Conservation (phyloP, 2,113 vertebrate genomes). For the Quiscalus mexicanus region DNA sequence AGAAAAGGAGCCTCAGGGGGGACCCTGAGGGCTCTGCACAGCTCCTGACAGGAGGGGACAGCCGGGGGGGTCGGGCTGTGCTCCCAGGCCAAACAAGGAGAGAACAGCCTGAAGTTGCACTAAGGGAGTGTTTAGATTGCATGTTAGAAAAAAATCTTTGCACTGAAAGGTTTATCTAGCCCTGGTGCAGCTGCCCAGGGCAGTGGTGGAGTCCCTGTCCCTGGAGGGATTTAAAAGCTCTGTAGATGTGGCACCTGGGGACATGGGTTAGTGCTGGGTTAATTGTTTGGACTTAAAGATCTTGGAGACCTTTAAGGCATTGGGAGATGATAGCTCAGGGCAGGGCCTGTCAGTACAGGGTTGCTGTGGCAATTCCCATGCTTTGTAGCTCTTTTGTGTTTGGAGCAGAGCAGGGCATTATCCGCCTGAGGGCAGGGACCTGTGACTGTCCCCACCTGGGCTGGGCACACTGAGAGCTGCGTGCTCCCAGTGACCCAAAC, state of each 20-base stretch:
- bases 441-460: not conserved
- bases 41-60: not conserved
- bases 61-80: fast-evolving
- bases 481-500: not conserved
- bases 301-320: not conserved
- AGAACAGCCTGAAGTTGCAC: not conserved
- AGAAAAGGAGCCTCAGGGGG: not conserved
- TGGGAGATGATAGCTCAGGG: fast-evolving
- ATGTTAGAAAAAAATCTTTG: not conserved
- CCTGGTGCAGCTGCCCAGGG: not conserved
- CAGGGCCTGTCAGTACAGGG: fast-evolving
- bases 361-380: not conserved
- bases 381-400: not conserved
- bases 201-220: not conserved
- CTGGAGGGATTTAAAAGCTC: not conserved
- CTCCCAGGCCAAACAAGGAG: not conserved
- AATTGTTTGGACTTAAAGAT: not conserved
- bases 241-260: not conserved
- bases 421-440: not conserved
- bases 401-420: not conserved
- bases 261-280: not conserved
- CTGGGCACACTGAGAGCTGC: not conserved
- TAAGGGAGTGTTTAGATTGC: not conserved
- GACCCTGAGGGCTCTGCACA: not conserved
- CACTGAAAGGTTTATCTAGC: not conserved